Base-by-base conservation (phyloP, 2,888 invertebrate species). In the Eupithecia pulchellata region DNA sequence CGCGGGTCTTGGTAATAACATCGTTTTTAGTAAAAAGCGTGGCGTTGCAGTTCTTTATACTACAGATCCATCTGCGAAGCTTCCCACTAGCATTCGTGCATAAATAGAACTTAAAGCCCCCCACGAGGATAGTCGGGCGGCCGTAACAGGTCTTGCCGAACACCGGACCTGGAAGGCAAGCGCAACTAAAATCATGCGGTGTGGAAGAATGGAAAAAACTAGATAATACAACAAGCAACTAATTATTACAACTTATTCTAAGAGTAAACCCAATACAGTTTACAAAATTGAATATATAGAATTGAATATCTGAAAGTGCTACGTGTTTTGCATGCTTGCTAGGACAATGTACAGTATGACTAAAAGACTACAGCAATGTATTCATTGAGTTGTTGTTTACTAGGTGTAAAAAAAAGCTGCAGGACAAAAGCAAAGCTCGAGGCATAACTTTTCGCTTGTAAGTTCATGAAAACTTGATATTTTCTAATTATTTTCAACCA, bases 61-160 rank as follows among this genome's bases (percentile, higher is more conserved):
- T 81, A 68, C 89, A 88, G 14, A 20, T 1, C 89, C 89, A 89
- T n/a, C 47, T 65, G 52, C 62, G 65, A 1, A 0, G 42, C 58
- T 55, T 58, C 0, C 29, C 29, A 4, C 5, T 8, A 0, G 29
- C 32, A 0, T n/a, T 55, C 1, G 11, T 52, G 0, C 4, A 2
- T 5, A 60, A 11, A 75, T 77, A 78, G 61, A 88, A 88, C 70
- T 78, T 84, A 72, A 84, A 75, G 8, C 75, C 74, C 0, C 88
- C 87, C 3, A 88, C 83, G 36, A 86, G 29, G 29, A 89, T 86
- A 2, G 78, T 74, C 0, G 81, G 82, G 0, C 63, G 82, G 0
- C 87, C 87, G 0, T 5, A 57, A 3, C 79, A 77, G 27, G 77
- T 81, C 34, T 60, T 76, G 9, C 84, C 81, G 30, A 86, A 88